Evolutionary conservation across 2,113 vertebrate species (phyloP), one percentile per base, ranked within the genome.

Genomic region (Brachyhypopomus occidentalis): DNA sequence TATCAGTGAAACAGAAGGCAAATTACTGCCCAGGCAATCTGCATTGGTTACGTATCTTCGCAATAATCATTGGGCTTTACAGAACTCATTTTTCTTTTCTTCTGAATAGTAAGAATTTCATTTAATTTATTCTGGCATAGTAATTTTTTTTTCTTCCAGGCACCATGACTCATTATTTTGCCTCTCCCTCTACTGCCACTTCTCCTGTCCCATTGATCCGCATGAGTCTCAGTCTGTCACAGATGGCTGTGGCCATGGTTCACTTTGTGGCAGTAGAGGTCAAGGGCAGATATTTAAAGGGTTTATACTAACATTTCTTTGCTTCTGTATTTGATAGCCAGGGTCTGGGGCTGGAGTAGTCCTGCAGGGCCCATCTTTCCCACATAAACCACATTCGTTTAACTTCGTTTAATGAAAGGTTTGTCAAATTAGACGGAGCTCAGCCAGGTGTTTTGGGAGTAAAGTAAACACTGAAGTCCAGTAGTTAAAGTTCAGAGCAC

Each of bases 281-380:
- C 59, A n/a, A 79, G 23, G 17, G 9, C 55, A 62, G 36, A 48
- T 5, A 72, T 79, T 79, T 63, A 23, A 79, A 79, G 38, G 38
- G 69, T 23, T 58, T 27, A 19, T 14, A 70, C 62, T 19, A 79
- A 69, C 41, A 25, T 5, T 67, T 2, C 5, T 36, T 56, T 63
- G 41, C 69, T 52, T 63, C 56, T 79, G 72, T 34, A 63, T 79
- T 71, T 72, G 58, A 79, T 36, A 55, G 30, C 45, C 45, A 52
- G 45, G 41, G 45, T 14, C 45, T 14, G 1, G 12, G 45, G 2
- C 9, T 52, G 45, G 2, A 12, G 7, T 3, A 14, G 8, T 14
- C 12, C 45, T 52, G 45, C 45, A 41, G 41, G 5, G 5, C 9
- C 45, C 12, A 52, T 52, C 9, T 52, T 14, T 14, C 8, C 45